Conservation (phyloP, 2,113 vertebrate genomes). For the Ceyx cyanopectus region DNA sequence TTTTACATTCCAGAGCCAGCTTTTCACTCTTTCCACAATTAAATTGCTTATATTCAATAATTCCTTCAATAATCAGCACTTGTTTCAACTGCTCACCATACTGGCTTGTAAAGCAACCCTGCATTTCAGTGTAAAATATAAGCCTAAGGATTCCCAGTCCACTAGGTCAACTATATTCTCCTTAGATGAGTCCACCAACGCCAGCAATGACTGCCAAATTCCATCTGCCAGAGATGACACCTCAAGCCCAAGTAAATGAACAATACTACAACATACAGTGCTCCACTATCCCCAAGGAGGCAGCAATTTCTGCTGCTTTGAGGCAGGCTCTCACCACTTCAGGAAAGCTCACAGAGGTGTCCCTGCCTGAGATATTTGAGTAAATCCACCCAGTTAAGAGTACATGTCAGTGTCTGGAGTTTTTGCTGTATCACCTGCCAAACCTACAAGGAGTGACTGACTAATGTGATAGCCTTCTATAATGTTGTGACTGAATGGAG, state of each 20-base stretch:
- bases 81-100: neutral
- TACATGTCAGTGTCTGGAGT: neutral
- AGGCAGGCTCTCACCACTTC: neutral
- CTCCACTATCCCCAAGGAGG: neutral
- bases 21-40: neutral
- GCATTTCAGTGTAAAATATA: neutral
- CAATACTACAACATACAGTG: neutral
- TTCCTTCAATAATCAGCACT: neutral
- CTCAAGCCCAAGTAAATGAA: accelerated
- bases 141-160: neutral
- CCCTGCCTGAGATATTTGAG: neutral
- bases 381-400: neutral
- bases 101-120: neutral
- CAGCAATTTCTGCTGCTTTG: neutral
- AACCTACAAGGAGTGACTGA: neutral
- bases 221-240: neutral
- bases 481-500: no score
- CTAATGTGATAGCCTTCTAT: no score
- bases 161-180: neutral
- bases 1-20: neutral
- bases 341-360: accelerated
- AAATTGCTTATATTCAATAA: neutral
- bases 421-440: neutral
- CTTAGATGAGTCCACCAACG: neutral
- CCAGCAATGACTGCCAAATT: neutral